These are phyloP conservation scores for Emydocephalus ijimae DNA, from an alignment of 2,113 vertebrate species.

Conservation along the genomic window DNA sequence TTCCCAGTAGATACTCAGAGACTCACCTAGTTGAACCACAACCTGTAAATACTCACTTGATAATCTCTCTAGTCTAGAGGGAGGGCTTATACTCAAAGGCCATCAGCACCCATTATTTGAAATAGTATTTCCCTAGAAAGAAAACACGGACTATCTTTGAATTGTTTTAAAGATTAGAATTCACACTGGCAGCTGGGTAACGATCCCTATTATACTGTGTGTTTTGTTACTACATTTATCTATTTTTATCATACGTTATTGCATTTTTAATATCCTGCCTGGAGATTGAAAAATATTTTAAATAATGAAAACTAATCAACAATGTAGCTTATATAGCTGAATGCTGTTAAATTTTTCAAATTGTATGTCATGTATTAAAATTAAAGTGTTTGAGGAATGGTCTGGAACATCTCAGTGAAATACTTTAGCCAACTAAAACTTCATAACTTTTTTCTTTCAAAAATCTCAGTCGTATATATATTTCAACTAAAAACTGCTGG, in stretches of 20 bases:
- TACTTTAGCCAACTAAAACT: background rate
- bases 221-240: background rate
- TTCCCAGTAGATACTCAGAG: background rate
- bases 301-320: background rate
- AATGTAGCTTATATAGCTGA: background rate
- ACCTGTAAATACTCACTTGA: background rate
- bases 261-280: background rate
- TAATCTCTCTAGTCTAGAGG: background rate
- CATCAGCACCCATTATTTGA: background rate
- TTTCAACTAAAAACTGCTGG: background rate
- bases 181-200: background rate
- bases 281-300: background rate
- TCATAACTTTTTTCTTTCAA: background rate
- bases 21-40: background rate
- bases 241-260: background rate
- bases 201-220: background rate
- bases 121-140: background rate
- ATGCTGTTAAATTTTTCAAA: background rate
- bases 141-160: background rate
- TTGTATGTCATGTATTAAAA: background rate
- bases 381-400: background rate
- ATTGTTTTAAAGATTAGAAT: background rate
- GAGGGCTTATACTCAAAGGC: background rate
- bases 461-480: background rate
- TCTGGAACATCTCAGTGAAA: background rate